phyloP scores from a whole-genome alignment of 2,888 invertebrate species.

The Spodoptera exigua region DNA sequence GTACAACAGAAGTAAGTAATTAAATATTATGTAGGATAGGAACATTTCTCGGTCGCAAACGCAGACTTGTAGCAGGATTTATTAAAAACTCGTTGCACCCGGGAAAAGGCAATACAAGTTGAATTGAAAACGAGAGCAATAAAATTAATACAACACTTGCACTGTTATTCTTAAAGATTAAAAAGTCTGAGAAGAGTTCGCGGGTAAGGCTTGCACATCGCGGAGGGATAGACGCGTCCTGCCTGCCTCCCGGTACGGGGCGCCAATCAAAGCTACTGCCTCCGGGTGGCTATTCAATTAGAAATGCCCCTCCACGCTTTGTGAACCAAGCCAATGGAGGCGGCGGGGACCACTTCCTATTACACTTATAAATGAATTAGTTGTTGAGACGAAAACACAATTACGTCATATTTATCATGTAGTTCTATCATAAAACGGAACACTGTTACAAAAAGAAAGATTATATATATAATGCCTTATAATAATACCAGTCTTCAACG shows the following conservation, averaged over 20 bases:
- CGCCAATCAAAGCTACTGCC: conserved; percentile 73
- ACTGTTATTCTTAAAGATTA: conserved; percentile 48
- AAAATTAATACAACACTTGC: conserved; percentile 21
- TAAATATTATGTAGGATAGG: neutral
- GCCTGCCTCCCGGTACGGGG: conserved; percentile 48
- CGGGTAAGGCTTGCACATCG: conserved; percentile 42
- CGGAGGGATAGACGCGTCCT: conserved; percentile 41
- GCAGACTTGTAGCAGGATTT: too few species aligned
- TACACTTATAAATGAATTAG: neutral
- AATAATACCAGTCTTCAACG: too few species aligned
- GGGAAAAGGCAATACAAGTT: too few species aligned
- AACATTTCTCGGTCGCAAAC: too few species aligned
- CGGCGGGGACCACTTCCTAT: conserved; percentile 14
- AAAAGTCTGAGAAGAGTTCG: conserved; percentile 46
- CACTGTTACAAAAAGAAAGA: too few species aligned
- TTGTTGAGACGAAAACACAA: too few species aligned
- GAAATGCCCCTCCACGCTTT: conserved; percentile 57
- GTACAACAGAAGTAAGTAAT: neutral
- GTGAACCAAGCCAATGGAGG: conserved; percentile 28
- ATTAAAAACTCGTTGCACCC: too few species aligned
- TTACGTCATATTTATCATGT: too few species aligned
- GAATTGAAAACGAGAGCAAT: conserved; percentile 4
- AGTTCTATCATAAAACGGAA: too few species aligned
- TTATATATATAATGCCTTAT: too few species aligned
- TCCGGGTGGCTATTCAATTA: conserved; percentile 77